Percentiles rank a stretch among this genome's conserved stretches.
phyloP scores from a whole-genome alignment of 2,888 invertebrate species.

The Eudasyphora cyanicolor region DNA sequence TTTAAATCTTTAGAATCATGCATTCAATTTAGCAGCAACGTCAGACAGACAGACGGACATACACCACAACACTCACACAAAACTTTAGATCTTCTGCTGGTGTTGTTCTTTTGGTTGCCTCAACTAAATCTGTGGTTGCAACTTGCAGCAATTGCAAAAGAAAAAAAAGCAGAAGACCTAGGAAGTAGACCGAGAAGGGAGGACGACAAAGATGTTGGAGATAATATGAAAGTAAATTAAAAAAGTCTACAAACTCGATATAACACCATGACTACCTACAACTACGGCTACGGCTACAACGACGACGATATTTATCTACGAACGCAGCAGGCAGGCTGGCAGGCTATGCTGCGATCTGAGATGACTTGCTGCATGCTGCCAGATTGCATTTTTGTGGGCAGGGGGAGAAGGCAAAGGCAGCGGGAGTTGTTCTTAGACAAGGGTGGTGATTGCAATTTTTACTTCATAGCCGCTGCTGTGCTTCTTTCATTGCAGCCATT shows the following conservation, averaged over 20 bases:
- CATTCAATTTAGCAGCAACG: constrained; percentile 38
- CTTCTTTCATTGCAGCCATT: constrained; percentile 19
- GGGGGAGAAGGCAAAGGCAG: neutral
- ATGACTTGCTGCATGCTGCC: constrained; percentile 3
- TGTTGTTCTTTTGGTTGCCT: constrained; percentile 26
- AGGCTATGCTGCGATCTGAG: neutral
- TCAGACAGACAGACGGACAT: no score
- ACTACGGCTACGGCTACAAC: neutral
- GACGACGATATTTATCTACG: neutral
- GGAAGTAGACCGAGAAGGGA: neutral
- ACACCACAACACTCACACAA: no score
- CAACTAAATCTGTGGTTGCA: neutral
- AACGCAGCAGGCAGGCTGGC: neutral
- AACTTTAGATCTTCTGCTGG: no score
- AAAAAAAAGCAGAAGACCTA: no score
- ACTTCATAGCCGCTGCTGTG: constrained; percentile 26
- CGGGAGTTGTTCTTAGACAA: constrained; percentile 28
- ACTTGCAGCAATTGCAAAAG: no score
- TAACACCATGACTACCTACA: constrained; percentile 1
- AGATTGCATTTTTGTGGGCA: constrained; percentile 16
- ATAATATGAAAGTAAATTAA: constrained; percentile 38
- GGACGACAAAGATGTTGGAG: neutral
- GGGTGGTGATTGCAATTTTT: constrained; percentile 56
- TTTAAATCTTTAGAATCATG: constrained; percentile 59
- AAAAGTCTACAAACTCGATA: constrained; percentile 36